Evolutionary conservation across 2,888 invertebrate species (phyloP), one percentile per base, ranked within the genome.

Genomic region (Dryobota labecula): DNA sequence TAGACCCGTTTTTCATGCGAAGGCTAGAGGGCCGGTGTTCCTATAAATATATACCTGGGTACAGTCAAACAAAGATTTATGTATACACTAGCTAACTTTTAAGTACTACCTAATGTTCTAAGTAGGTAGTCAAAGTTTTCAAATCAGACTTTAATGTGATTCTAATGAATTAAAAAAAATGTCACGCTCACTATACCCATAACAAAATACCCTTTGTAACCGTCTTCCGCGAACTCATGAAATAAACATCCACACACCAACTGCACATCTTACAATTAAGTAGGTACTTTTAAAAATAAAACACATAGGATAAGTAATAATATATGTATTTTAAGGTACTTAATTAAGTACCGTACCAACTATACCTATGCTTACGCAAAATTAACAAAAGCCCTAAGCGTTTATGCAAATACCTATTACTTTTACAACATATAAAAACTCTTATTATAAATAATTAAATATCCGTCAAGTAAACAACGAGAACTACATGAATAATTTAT

Each of bases 1-100:
- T 91, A 80, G 69, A 94, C 93, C 91, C 86, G 92, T 94, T 93
- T 86, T 85, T 87, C 90, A 92, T 90, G 91, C 84, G 89, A 90
- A 78, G 82, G 83, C 83, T 86, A 87, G 83, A 84, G 85, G 85
- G 86, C 82, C 88, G 86, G 51, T 65, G 47, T 49, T 60, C 38
- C 51, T 65, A 53, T 63, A 70, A 43, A 77, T 76, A 83, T 57
- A 20, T 79, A 79, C n/a, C 8, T 5, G 11, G 38, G 53, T 71
- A 76, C 68, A 45, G 51, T 45, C n/a, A 20, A 68, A 45, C 8
- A 53, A 76, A 45, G 18, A 53, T 3, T 38, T 33, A 9, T 0
- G 18, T 64, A 13, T 18, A 47, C 4, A n/a, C n/a, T 7, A 64
- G 8, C 0, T 36, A 36, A 70, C 36, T 51, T 41, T 3, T 6